Evolutionary conservation across 2,113 vertebrate species (phyloP).

Genomic region (Aviceda subcristata): DNA sequence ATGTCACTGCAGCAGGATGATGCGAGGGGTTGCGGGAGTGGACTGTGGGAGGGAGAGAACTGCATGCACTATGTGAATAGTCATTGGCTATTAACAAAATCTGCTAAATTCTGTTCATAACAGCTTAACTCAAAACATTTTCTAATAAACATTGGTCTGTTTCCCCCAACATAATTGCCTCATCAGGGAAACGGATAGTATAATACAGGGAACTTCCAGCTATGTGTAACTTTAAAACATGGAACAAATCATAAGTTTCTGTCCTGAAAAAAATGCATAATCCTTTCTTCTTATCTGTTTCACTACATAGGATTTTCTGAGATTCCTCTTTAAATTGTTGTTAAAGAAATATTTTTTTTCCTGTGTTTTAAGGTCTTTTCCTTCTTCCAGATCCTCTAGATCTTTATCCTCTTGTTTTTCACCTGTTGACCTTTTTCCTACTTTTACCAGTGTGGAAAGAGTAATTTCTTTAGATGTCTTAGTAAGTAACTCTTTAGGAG

Average conservation of each 20-base stretch:
- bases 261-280: not conserved
- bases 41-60: not conserved
- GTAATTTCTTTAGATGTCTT: not conserved
- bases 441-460: not conserved
- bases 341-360: not conserved
- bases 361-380: not conserved
- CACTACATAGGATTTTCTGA: not conserved
- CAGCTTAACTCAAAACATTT: not conserved
- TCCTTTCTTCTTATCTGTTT: not conserved
- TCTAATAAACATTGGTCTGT: not conserved
- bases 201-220: not conserved
- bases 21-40: fast-evolving
- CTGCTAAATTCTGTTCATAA: not conserved
- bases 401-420: not conserved
- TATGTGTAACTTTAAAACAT: not conserved
- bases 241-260: not conserved
- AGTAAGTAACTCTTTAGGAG: not conserved
- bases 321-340: not conserved
- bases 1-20: fast-evolving
- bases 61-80: not conserved
- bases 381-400: not conserved
- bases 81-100: not conserved
- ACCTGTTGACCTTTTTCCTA: not conserved
- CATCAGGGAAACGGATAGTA: not conserved
- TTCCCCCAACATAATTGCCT: fast-evolving